These are phyloP conservation scores for Diplazon laetatorius DNA, from an alignment of 2,888 invertebrate genomes.

Conservation along the genomic window DNA sequence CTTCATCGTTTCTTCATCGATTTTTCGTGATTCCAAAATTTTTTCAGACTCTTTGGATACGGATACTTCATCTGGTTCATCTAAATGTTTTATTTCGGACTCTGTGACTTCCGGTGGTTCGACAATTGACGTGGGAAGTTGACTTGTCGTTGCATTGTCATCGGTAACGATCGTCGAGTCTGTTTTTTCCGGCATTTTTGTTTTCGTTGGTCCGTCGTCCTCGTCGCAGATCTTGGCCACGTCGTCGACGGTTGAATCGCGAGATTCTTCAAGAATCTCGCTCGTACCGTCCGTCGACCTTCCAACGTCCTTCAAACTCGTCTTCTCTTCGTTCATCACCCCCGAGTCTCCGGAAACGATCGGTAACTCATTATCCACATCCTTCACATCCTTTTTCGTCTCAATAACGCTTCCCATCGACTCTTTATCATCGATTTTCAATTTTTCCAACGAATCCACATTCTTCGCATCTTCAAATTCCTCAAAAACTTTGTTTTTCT, in stretches of 20 bases:
- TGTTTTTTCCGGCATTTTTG: conserved; percentile 4
- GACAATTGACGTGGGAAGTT: conserved; percentile 17
- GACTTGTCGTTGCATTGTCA: conserved; percentile 27
- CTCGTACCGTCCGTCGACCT: conserved; percentile 2
- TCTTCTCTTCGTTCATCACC: background rate
- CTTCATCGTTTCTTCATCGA: background rate
- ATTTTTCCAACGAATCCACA: conserved; percentile 34
- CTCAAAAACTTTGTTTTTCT: conserved; percentile 41
- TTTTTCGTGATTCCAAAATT: background rate
- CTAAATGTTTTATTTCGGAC: background rate
- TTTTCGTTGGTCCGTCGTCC: no score
- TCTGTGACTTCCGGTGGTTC: background rate
- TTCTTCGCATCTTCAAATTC: conserved; percentile 32
- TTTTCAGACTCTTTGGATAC: conserved; percentile 11
- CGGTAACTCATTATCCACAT: no score
- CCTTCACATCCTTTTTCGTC: no score
- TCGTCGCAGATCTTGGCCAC: background rate
- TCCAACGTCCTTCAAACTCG: conserved; percentile 24
- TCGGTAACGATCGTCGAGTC: conserved; percentile 10
- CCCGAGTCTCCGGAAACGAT: no score
- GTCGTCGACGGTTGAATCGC: conserved; percentile 3
- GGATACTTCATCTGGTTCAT: conserved; percentile 6
- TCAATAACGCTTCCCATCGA: conserved; percentile 12
- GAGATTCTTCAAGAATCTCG: conserved; percentile 20
- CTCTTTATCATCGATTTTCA: conserved; percentile 17